Evolutionary conservation across 2,888 invertebrate genomes (phyloP).

Genomic region (Nomada hirtipes): DNA sequence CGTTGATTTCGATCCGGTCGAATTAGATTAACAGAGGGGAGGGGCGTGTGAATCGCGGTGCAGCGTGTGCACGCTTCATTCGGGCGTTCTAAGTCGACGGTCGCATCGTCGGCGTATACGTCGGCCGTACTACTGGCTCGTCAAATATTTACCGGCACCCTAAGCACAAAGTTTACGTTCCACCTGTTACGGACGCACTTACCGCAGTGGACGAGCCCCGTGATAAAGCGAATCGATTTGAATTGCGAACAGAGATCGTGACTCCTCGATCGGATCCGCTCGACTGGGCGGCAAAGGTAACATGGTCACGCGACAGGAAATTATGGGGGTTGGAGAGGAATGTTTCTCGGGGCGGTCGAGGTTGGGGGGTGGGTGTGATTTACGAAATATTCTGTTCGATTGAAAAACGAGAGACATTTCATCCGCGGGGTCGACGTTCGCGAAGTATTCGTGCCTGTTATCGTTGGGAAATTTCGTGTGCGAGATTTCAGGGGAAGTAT

Average conservation of each 20-base stretch:
- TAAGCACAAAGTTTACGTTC: constrained; percentile 67
- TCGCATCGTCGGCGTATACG: constrained; percentile 33
- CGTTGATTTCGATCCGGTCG: constrained; percentile 63
- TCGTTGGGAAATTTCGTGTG: too few relatives aligned
- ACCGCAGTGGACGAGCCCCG: background rate
- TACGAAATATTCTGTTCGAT: too few relatives aligned
- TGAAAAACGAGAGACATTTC: too few relatives aligned
- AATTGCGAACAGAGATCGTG: background rate
- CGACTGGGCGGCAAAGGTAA: too few relatives aligned
- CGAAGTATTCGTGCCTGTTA: too few relatives aligned
- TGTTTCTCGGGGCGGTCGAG: too few relatives aligned
- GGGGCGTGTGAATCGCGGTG: constrained; percentile 41
- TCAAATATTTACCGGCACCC: constrained; percentile 66
- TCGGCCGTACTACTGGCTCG: constrained; percentile 2
- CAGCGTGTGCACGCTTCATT: background rate
- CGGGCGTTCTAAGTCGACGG: background rate
- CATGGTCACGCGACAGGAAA: too few relatives aligned
- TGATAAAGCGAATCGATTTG: constrained; percentile 33
- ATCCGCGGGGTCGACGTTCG: too few relatives aligned
- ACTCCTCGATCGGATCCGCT: too few relatives aligned
- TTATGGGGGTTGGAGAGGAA: too few relatives aligned
- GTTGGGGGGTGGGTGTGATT: too few relatives aligned
- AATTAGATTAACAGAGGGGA: constrained; percentile 59
- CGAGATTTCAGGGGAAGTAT: too few relatives aligned
- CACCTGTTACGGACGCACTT: constrained; percentile 63